Evolutionary conservation across 1,140 invertebrate genomes (phyloP), one percentile per base, ranked within the genome.

Genomic region (Bombus waltoni): DNA sequence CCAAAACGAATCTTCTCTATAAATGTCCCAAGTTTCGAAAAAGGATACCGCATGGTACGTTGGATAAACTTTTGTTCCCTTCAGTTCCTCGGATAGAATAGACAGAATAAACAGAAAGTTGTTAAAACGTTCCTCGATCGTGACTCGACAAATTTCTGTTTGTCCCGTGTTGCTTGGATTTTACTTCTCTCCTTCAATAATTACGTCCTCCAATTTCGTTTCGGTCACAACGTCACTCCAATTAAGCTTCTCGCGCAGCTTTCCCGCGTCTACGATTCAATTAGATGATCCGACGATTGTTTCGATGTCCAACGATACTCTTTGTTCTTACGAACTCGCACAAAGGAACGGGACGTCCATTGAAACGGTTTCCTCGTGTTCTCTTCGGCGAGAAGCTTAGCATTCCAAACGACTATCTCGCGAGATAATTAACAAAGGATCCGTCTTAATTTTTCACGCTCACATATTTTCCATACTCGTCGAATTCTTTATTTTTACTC

Each of bases 211-310:
- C 47, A 72, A 70, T 81, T 66, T 22, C 72, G 42, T 70, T 70
- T 75, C 38, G 18, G 22, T 22, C 35, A 11, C n/a, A n/a, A 68
- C 47, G 62, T n/a, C 79, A n/a, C 47, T 76, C 44, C 84, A 86
- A 82, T 86, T 82, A 86, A 86, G 47, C 59, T 80, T 42, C 47
- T 18, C 47, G 32, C 40, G 1, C 53, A 15, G 73, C 32, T 79
- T 59, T 42, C 22, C 57, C 53, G 35, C 57, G 42, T 42, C 66
- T n/a, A 25, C 71, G 84, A 68, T 76, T 80, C 79, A 86, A 86
- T 86, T 86, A 86, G 62, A 82, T 59, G 71, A 57, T 79, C 68
- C 75, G 32, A 80, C 76, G 76, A 85, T 85, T 85, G 68, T 79
- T 62, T 72, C 83, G 68, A 85, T 80, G 76, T 80, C 76, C 47